Evolutionary conservation across 2,797 vertebrate species (phyloP), one percentile per base, ranked within the genome.

Genomic region (Neosilurus mollespiculum): DNA sequence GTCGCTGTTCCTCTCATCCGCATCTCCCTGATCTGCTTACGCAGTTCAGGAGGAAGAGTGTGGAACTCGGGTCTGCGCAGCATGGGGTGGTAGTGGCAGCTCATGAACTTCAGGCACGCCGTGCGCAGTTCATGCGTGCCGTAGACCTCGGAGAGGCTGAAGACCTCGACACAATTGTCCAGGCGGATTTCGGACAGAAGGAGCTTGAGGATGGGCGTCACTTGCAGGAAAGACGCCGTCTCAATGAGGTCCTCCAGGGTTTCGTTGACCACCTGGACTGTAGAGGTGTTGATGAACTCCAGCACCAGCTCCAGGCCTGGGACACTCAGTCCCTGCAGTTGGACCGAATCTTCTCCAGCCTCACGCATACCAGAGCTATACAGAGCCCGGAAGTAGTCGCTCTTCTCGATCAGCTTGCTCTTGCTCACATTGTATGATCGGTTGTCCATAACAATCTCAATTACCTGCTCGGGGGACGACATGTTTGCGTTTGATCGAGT

Each of bases 311-410:
- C 96, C 91, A 99, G 92, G 11, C 97, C 97, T 9, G 92, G 91
- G 0, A 94, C 95, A 80, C 97, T 98, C 84, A 99, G 94, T 18
- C 98, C 98, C 88, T 96, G 94, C 92, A 98, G 94, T 90, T 95
- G 95, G 84, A 96, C 95, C 0, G 92, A 94, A 87, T 94, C 95
- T 90, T 95, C 93, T 76, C 90, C 95, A 20, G 97, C 96, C 91
- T 98, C 98, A 83, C 95, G 93, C 98, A 99, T 98, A n/a, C 98
- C 98, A 7, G 98, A 99, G 92, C 95, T 96, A 93, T 96, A 98
- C 14, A 99, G 93, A 0, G 98, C 97, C 34, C 96, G 94, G 93
- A 99, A 99, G 89, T 96, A 99, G 91, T 98, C 97, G 87, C 98
- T 99, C 90, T 98, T 97, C 90, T 98, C 97, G 22, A 98, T 96